A percentile compares a stretch with the other conserved stretches of the same genome.
phyloP scores from a whole-genome alignment of 1,140 invertebrate species.

The Scaptomyza graminum region DNA sequence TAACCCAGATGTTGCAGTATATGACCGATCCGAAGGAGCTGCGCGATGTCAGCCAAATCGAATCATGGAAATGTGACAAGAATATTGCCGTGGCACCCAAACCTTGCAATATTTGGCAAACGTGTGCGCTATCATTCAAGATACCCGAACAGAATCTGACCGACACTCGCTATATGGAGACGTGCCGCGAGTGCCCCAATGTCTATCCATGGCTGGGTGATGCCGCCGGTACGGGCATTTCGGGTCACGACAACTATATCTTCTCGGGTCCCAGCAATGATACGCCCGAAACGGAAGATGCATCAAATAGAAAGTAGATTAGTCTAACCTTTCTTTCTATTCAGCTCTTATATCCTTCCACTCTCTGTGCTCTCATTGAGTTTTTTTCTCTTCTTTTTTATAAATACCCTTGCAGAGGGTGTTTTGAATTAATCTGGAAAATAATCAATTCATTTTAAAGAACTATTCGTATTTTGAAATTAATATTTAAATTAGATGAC shows the following conservation, averaged over 20 bases:
- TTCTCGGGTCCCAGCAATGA: constrained; percentile 29
- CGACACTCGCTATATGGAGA: constrained; percentile 93
- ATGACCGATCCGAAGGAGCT: constrained; percentile 93
- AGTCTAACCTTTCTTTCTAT: neutral
- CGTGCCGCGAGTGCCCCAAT: constrained; percentile 93
- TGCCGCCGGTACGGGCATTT: constrained; percentile 91
- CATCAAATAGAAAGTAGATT: constrained; percentile 13
- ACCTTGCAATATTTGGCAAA: constrained; percentile 92
- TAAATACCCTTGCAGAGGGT: too few species aligned
- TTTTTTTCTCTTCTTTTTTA: constrained; percentile 5
- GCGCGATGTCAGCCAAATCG: constrained; percentile 88
- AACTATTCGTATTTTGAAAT: too few species aligned
- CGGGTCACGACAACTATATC: constrained; percentile 92
- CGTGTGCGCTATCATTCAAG: constrained; percentile 93
- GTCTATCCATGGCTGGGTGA: constrained; percentile 88
- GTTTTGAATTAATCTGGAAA: too few species aligned
- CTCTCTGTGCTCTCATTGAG: constrained; percentile 11
- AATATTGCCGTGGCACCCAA: constrained; percentile 87
- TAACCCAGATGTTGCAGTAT: constrained; percentile 95
- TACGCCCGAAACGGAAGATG: neutral
- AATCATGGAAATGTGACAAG: constrained; percentile 92
- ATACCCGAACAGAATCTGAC: constrained; percentile 90
- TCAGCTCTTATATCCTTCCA: neutral
- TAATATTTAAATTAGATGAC: too few species aligned
- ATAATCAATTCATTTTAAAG: too few species aligned